phyloP scores from a whole-genome alignment of 2,888 invertebrate species.

The Scaptomyza tumidula region DNA sequence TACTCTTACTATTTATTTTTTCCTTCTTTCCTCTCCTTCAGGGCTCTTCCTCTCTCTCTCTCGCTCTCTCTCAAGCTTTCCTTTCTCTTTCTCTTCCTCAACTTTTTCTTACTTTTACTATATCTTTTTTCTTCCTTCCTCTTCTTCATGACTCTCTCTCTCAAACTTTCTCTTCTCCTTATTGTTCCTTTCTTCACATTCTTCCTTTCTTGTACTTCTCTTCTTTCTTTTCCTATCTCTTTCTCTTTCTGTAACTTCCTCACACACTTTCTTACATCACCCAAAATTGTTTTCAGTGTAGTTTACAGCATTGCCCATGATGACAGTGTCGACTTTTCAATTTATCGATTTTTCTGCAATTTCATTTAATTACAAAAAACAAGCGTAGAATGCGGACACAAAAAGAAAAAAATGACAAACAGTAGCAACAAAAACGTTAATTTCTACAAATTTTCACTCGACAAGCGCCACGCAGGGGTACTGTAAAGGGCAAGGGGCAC shows the following conservation, averaged over 20 bases:
- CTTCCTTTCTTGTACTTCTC: too few species aligned
- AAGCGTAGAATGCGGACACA: slow-evolving; percentile 11
- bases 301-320: slow-evolving; percentile 35
- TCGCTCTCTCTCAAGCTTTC: too few species aligned
- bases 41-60: too few species aligned
- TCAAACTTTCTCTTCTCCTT: too few species aligned
- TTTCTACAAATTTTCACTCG: slow-evolving; percentile 82
- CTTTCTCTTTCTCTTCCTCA: too few species aligned
- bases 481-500: background rate
- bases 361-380: slow-evolving; percentile 71
- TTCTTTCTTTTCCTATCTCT: background rate
- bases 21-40: too few species aligned
- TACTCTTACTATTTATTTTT: too few species aligned
- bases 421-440: slow-evolving; percentile 64
- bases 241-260: background rate
- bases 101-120: too few species aligned
- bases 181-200: too few species aligned
- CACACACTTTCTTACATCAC: background rate
- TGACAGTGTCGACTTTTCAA: slow-evolving; percentile 39
- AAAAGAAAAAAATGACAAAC: slow-evolving; percentile 1
- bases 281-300: background rate
- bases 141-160: too few species aligned
- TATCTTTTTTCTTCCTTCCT: too few species aligned
- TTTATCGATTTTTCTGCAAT: slow-evolving; percentile 78
- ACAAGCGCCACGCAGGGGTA: slow-evolving; percentile 40